These are phyloP conservation scores for Phasianus colchicus DNA, from an alignment of 2,113 vertebrate species.

Conservation along the genomic window DNA sequence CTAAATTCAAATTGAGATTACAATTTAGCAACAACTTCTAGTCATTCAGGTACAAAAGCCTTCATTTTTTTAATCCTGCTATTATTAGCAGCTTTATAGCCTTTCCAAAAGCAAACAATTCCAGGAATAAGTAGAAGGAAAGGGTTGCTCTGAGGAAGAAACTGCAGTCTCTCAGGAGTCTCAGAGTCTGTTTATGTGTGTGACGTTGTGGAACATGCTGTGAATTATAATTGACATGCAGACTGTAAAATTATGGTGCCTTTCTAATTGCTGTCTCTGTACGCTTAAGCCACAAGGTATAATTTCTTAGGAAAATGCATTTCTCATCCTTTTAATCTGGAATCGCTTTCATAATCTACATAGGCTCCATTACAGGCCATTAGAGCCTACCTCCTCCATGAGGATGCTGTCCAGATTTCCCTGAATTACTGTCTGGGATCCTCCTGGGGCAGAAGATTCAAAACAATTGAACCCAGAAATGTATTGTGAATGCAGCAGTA, in stretches of 20 bases:
- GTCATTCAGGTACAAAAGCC: neutral
- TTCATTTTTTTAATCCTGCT: neutral
- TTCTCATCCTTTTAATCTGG: conserved; percentile 62
- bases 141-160: neutral
- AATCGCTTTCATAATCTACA: conserved; percentile 24
- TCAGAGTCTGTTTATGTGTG: neutral
- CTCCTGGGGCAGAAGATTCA: neutral
- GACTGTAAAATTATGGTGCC: conserved; percentile 52
- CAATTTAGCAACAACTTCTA: neutral
- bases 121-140: neutral
- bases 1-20: neutral
- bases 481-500: conserved; percentile 21
- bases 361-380: neutral
- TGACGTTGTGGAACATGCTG: conserved; percentile 16
- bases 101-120: conserved; percentile 16
- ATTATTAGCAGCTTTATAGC: neutral
- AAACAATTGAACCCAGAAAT: neutral
- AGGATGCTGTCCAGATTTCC: conserved; percentile 21
- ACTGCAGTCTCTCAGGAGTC: neutral
- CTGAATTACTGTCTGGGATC: neutral
- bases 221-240: conserved; percentile 46
- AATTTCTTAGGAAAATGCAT: conserved; percentile 33
- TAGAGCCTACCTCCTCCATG: neutral
- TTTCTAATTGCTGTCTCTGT: conserved; percentile 41
- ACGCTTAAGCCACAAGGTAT: neutral